Conservation (phyloP, 2,797 vertebrate genomes). For the Tamandua tetradactyla region DNA sequence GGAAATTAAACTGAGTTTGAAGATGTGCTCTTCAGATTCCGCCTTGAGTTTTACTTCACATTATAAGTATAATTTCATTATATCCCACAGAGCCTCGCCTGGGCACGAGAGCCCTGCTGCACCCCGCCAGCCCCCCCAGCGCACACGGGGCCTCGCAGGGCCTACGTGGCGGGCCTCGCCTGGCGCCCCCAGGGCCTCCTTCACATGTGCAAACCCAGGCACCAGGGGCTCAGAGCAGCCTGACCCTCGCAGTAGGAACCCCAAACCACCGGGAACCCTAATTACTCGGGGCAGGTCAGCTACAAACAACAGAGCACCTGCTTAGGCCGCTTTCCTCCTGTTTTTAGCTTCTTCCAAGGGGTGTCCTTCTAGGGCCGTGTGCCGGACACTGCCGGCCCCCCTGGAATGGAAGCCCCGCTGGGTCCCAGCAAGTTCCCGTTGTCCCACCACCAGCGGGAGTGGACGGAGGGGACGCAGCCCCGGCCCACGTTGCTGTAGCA, state of each 20-base stretch:
- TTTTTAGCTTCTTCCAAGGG: too few species aligned
- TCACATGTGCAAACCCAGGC: not conserved
- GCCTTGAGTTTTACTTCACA: not conserved
- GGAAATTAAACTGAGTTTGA: not conserved
- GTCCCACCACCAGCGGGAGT: too few species aligned
- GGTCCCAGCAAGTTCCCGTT: too few species aligned
- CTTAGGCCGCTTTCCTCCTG: not conserved
- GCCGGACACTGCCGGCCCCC: too few species aligned
- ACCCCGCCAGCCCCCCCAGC: too few species aligned
- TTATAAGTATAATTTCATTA: not conserved
- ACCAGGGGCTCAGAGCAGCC: too few species aligned
- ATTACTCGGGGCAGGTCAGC: not conserved
- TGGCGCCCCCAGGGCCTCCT: accelerated
- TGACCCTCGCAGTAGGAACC: not conserved
- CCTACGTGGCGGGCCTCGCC: too few species aligned
- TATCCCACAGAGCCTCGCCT: too few species aligned
- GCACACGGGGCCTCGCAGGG: too few species aligned
- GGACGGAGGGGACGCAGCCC: accelerated
- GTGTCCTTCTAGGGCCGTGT: too few species aligned
- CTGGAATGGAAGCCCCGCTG: not conserved
- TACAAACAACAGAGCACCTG: accelerated
- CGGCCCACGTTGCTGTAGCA: accelerated
- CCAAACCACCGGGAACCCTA: not conserved
- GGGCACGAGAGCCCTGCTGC: too few species aligned
- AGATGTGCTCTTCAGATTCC: not conserved